Percentiles rank a stretch among this genome's conserved stretches.
These are phyloP conservation scores for Pandemis cinnamomeana DNA, from an alignment of 2,888 invertebrate genomes.

Conservation along the genomic window DNA sequence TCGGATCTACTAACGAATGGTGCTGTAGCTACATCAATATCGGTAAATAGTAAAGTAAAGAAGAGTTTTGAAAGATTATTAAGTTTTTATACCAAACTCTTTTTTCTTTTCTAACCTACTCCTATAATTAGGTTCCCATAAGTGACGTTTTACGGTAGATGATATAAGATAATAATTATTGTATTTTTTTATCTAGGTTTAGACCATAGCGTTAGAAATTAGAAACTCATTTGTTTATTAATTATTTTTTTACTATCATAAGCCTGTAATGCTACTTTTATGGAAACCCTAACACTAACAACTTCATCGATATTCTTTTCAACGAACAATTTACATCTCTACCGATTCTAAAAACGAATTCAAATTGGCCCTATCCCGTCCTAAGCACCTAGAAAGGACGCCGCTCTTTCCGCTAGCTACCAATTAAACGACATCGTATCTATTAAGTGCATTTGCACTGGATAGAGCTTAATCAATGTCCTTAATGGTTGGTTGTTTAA, in stretches of 20 bases:
- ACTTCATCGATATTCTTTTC: neutral
- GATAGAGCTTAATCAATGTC: slow-evolving; percentile 75
- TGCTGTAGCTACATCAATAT: slow-evolving; percentile 5
- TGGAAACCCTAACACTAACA: neutral
- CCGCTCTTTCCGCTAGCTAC: slow-evolving; percentile 59
- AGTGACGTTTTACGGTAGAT: no score
- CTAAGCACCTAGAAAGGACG: slow-evolving; percentile 61
- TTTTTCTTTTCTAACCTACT: no score
- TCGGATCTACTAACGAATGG: slow-evolving; percentile 69
- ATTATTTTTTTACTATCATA: no score
- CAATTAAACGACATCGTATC: slow-evolving; percentile 39
- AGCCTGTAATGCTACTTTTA: no score
- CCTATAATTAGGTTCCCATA: no score
- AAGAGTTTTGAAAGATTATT: no score
- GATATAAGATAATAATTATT: no score
- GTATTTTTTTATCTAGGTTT: no score
- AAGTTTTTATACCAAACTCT: no score
- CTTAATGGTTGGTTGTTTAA: slow-evolving; percentile 43
- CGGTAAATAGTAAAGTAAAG: neutral
- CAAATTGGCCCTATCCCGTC: slow-evolving; percentile 65
- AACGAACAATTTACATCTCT: slow-evolving; percentile 12
- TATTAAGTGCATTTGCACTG: slow-evolving; percentile 37
- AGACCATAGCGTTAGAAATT: no score
- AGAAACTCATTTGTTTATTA: no score
- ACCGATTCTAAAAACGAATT: slow-evolving; percentile 70